Evolutionary conservation across 2,113 vertebrate genomes (phyloP), one percentile per base, ranked within the genome.

Genomic region (Oreochromis tanganicae): DNA sequence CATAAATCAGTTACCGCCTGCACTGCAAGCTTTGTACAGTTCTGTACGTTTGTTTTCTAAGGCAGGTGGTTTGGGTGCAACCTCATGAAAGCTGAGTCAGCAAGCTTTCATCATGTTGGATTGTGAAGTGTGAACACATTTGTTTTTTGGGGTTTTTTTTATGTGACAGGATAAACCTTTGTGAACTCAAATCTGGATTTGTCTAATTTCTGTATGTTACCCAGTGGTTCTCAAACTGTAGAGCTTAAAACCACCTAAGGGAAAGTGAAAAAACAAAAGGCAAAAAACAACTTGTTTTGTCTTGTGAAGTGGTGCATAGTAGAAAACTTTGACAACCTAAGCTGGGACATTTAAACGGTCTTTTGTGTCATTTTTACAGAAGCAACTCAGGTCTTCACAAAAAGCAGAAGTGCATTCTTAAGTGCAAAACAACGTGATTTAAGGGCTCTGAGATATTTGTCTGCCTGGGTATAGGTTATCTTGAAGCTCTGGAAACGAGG

Each of bases 11-110:
- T 52, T 78, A 52, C 73, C 3, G 4, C 46, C 46, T 78, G 73
- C 46, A 78, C 46, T 32, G 27, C 73, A 52, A 48, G 46, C 16
- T 52, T 78, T 29, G 32, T 78, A 78, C 43, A n/a, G 16, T 78
- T 48, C 27, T 78, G 27, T n/a, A n/a, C 1, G 1, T 0, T 0
- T 8, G 32, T 36, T 50, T 32, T 50, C 1, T 34, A 34, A 52
- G 46, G 24, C 24, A 48, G 24, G 17, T 29, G 48, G 73, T 52
- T 78, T 78, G 16, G 46, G 73, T 78, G 6, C 6, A n/a, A 34
- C 46, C 17, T 50, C 46, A 3, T 3, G 3, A n/a, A 52, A 52
- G 46, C 46, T 78, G 16, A 78, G 46, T 52, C 73, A 34, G 73
- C 0, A 4, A 50, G 27, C 46, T 78, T 75, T 75, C 19, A 32